Evolutionary conservation across 2,113 vertebrate species (phyloP).

Genomic region (Sorex araneus): DNA sequence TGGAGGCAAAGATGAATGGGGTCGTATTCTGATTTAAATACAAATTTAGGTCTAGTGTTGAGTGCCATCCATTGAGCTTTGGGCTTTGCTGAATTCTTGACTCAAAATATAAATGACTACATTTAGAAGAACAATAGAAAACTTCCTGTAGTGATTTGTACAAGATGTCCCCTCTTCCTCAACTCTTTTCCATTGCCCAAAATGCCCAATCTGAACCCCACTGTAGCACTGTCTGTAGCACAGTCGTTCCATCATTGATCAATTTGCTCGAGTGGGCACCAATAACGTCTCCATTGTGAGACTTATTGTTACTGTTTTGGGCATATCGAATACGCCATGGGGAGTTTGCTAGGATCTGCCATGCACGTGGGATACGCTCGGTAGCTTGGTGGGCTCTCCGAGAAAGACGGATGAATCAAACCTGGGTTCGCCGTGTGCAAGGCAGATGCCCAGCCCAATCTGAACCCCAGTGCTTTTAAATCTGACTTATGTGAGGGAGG

Average conservation of each 20-base stretch:
- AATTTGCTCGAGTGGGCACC: too few species aligned
- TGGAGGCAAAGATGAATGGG: slow-evolving; percentile 35
- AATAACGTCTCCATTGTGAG: too few species aligned
- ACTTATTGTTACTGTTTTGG: too few species aligned
- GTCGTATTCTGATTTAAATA: neutral
- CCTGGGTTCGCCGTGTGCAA: too few species aligned
- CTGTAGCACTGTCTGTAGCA: too few species aligned
- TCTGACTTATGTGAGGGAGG: neutral
- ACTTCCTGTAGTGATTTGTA: neutral
- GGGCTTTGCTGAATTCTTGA: slow-evolving; percentile 5
- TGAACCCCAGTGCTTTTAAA: neutral
- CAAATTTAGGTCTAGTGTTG: neutral
- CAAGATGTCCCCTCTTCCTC: neutral
- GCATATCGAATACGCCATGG: too few species aligned
- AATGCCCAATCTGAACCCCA: neutral
- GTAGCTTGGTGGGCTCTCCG: too few species aligned
- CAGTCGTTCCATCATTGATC: too few species aligned
- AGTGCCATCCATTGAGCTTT: neutral
- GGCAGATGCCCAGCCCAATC: neutral
- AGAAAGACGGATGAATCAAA: too few species aligned
- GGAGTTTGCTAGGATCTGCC: too few species aligned
- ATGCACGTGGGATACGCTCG: too few species aligned
- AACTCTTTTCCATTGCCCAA: neutral
- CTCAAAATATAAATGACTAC: neutral
- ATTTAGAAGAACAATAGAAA: slow-evolving; percentile 50